Evolutionary conservation across 2,888 invertebrate genomes (phyloP).

Genomic region (Nycteola revayana): DNA sequence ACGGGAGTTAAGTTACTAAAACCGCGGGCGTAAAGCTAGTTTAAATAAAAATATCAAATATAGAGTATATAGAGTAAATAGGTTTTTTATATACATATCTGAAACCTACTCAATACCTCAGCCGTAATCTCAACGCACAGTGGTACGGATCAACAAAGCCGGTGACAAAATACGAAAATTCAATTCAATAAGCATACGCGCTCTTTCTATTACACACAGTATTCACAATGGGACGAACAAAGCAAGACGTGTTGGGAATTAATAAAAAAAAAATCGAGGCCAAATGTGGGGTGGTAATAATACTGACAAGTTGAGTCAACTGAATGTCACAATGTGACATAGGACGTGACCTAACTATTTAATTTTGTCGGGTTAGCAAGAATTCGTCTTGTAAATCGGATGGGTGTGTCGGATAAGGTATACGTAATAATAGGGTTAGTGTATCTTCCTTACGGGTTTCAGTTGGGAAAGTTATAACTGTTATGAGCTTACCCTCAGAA

Average conservation of each 20-base stretch:
- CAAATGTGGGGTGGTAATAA: slow-evolving; percentile 62
- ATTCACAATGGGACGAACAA: slow-evolving; percentile 73
- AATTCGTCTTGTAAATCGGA: slow-evolving; percentile 52
- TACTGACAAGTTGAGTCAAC: slow-evolving; percentile 58
- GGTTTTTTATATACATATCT: no score
- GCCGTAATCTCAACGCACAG: slow-evolving; percentile 29
- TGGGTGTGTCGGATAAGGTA: slow-evolving; percentile 45
- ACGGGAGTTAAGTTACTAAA: no score
- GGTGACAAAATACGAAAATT: slow-evolving; percentile 50
- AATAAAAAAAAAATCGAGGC: slow-evolving; percentile 63
- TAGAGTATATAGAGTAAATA: no score
- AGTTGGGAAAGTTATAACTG: slow-evolving; percentile 12
- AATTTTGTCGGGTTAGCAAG: slow-evolving; percentile 48
- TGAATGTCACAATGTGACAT: slow-evolving; percentile 63
- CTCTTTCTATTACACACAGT: slow-evolving; percentile 62
- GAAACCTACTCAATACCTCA: no score
- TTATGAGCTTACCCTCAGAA: no score
- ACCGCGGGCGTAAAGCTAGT: no score
- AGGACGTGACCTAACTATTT: slow-evolving; percentile 63
- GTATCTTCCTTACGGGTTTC: slow-evolving; percentile 28
- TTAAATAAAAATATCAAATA: no score
- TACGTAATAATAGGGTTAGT: slow-evolving; percentile 38
- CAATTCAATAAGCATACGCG: slow-evolving; percentile 48
- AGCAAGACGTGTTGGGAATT: slow-evolving; percentile 72
- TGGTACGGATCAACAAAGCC: slow-evolving; percentile 34